Conservation (phyloP, 2,797 vertebrate species). For the Hoplostethus atlanticus region DNA sequence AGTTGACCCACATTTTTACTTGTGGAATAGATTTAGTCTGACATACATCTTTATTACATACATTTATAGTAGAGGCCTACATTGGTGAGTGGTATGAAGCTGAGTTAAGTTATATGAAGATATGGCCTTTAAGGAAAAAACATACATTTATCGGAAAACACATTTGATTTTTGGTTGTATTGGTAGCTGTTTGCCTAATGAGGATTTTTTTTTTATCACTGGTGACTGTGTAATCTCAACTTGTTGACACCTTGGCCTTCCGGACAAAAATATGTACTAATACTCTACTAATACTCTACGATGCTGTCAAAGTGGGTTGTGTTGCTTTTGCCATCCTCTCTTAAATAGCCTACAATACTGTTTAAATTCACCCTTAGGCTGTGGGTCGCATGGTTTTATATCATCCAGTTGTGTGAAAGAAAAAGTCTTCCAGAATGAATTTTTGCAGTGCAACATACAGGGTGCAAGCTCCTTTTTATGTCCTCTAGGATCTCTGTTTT, state of each 20-base stretch:
- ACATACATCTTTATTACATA: too few relatives aligned
- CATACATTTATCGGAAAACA: not conserved
- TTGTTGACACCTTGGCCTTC: too few relatives aligned
- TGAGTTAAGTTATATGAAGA: not conserved
- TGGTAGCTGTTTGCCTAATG: too few relatives aligned
- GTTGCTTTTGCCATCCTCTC: not conserved
- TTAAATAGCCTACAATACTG: conserved; percentile 15
- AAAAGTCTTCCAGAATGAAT: not conserved
- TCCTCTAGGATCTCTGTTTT: not conserved
- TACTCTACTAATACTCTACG: too few relatives aligned
- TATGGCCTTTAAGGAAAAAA: not conserved
- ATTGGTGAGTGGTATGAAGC: not conserved
- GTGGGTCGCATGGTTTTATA: not conserved
- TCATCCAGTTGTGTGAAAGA: not conserved
- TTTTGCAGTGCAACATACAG: not conserved
- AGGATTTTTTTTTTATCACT: too few relatives aligned
- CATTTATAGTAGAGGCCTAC: too few relatives aligned
- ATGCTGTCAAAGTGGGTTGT: not conserved
- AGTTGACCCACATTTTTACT: too few relatives aligned
- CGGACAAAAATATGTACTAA: too few relatives aligned
- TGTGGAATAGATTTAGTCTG: too few relatives aligned
- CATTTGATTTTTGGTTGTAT: too few relatives aligned
- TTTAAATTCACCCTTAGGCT: conserved; percentile 12
- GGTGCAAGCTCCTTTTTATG: too few relatives aligned
- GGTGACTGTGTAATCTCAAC: too few relatives aligned